phyloP scores from a whole-genome alignment of 2,888 invertebrate species.

The Mesorhabditis sp. region DNA sequence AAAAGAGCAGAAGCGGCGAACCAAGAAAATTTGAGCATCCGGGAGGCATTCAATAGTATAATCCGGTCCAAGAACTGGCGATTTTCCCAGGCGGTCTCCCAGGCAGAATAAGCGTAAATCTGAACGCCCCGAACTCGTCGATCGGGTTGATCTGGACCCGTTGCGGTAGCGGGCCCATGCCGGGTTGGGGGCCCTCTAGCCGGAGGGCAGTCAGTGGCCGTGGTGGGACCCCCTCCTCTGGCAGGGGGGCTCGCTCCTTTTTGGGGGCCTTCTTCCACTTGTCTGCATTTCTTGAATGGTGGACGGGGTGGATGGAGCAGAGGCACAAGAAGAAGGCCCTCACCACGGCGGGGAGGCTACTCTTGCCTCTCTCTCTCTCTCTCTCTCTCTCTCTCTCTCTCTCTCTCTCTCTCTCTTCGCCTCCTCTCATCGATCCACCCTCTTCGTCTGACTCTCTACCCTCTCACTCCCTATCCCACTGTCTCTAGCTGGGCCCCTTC shows the following conservation, averaged over 20 bases:
- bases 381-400: background rate
- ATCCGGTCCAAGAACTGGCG: too few relatives aligned
- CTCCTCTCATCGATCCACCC: background rate
- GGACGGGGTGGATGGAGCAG: too few relatives aligned
- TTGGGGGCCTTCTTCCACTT: too few relatives aligned
- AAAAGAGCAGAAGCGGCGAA: too few relatives aligned
- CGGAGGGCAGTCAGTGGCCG: background rate
- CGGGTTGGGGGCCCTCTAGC: background rate
- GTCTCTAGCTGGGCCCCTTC: background rate
- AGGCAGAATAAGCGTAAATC: too few relatives aligned
- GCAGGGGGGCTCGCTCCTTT: background rate
- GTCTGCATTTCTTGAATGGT: too few relatives aligned
- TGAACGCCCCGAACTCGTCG: too few relatives aligned
- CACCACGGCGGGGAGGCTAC: background rate
- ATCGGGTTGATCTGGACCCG: too few relatives aligned
- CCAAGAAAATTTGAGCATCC: too few relatives aligned
- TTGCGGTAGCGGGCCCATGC: background rate
- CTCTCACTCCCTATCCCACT: background rate
- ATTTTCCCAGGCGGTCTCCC: too few relatives aligned
- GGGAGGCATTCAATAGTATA: too few relatives aligned
- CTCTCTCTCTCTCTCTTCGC: slow-evolving; percentile 4
- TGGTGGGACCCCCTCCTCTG: background rate
- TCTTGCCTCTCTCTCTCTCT: background rate
- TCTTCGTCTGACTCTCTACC: background rate
- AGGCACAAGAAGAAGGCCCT: too few relatives aligned